Evolutionary conservation across 2,888 invertebrate species (phyloP), one percentile per base, ranked within the genome.

Genomic region (Chymomyza caudatula): DNA sequence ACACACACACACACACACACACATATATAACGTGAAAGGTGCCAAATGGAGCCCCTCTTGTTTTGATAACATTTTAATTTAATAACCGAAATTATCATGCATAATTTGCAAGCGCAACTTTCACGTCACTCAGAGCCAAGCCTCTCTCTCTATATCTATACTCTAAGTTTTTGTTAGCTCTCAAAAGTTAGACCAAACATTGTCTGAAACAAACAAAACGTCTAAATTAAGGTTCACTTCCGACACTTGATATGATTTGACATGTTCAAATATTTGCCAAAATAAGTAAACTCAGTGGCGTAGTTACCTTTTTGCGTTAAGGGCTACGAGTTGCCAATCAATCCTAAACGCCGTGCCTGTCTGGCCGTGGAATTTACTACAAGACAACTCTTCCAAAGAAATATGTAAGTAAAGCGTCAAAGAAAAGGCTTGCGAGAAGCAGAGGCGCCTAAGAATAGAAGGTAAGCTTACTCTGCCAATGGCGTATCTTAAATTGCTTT

Each of bases 1-100:
- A 4, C 49, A 11, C 29, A 37, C 47, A 15, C 0, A 6, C 8
- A 17, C 17, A 42, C 13, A 37, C 51, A 29, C 22, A 29, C 55
- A 23, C 22, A 23, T 25, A 3, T 22, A 20, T n/a, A 23, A 4
- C 22, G 25, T 19, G 37, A 19, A 55, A 29, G 37, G 55, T 42
- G 43, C 20, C 57, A 43, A 57, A 22, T 37, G 37, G 44, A 8
- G n/a, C 17, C 3, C 13, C 11, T 13, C 47, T 19, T 19, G 15
- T 15, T 47, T 47, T 47, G 47, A 47, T 47, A 47, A 19, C 47
- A 60, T 67, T 79, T 66, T 49, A 20, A 49, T 69, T 79, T 79
- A 79, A 82, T 82, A 76, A 78, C 15, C 29, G 29, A 77, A 81
- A 82, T 78, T 81, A 82, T 78, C 78, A 77, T 81, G 77, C 71